phyloP scores from a whole-genome alignment of 2,113 vertebrate genomes.

The Mirounga angustirostris region DNA sequence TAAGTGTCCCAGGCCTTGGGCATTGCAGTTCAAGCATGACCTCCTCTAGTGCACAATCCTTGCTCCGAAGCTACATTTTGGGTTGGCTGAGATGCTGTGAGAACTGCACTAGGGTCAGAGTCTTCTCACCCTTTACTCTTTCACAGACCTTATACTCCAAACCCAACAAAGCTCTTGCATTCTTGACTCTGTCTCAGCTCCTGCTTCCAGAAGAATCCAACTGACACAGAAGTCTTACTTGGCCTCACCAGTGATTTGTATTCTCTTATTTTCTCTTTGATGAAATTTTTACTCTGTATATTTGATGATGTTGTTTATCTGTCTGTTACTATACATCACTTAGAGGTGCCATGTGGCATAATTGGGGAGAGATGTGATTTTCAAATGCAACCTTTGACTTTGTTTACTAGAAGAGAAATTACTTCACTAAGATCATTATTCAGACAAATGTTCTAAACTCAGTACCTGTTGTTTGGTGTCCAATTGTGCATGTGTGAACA shows the following conservation, averaged over 20 bases:
- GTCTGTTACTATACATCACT: neutral
- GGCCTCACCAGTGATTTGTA: neutral
- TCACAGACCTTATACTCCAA: too few relatives aligned
- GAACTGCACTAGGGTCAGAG: too few relatives aligned
- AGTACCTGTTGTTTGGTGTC: neutral
- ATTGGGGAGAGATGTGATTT: neutral
- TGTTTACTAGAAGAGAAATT: neutral
- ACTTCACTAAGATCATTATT: neutral
- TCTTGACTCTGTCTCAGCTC: neutral
- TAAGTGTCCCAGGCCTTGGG: too few relatives aligned
- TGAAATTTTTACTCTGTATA: neutral
- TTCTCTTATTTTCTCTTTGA: neutral
- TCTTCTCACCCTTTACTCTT: neutral
- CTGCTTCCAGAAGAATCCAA: neutral
- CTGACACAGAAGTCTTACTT: too few relatives aligned
- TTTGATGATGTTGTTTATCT: neutral
- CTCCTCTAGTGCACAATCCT: too few relatives aligned
- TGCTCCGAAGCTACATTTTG: too few relatives aligned
- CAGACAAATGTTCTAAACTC: neutral
- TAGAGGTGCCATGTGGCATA: neutral
- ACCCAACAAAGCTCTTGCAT: neutral
- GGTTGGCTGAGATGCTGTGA: neutral
- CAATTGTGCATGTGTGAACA: neutral
- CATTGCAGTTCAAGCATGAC: neutral
- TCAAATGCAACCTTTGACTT: neutral